These are phyloP conservation scores for Centroberyx gerrardi DNA, from an alignment of 2,797 vertebrate species.

Conservation along the genomic window DNA sequence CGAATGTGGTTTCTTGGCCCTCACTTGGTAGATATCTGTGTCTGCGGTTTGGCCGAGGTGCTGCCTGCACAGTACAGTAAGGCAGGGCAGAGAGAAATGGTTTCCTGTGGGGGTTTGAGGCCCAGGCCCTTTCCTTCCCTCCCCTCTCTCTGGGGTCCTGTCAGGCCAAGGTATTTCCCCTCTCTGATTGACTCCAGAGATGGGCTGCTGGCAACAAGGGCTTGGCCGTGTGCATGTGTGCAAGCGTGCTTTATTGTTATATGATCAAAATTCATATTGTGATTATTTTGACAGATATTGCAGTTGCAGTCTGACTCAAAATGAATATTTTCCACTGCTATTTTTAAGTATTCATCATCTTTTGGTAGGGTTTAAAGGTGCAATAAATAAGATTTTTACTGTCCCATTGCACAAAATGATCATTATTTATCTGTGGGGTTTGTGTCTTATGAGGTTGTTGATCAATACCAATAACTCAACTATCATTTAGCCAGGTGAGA, in stretches of 20 bases:
- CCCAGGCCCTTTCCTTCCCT: constrained; percentile 38
- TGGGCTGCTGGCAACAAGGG: constrained; percentile 38
- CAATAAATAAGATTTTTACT: too few species aligned
- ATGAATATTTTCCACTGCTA: too few species aligned
- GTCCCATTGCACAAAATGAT: too few species aligned
- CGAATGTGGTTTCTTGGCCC: constrained; percentile 51
- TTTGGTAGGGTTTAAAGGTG: too few species aligned
- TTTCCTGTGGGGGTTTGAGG: constrained; percentile 74
- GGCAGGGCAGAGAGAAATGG: constrained; percentile 64
- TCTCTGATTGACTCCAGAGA: constrained; percentile 76
- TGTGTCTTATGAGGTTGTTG: too few species aligned
- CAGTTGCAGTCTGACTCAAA: background rate
- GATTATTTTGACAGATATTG: constrained; percentile 24
- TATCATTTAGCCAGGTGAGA: too few species aligned
- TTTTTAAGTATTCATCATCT: too few species aligned
- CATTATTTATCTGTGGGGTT: too few species aligned
- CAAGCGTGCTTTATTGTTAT: constrained; percentile 19
- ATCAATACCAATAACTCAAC: too few species aligned
- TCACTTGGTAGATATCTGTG: constrained; percentile 62
- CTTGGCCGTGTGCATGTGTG: constrained; percentile 11
- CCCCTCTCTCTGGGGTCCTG: constrained; percentile 72
- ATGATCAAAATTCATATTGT: background rate
- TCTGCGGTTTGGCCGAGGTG: constrained; percentile 55
- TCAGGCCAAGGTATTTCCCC: constrained; percentile 80
- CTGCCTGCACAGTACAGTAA: constrained; percentile 33